Conservation (phyloP, 2,888 invertebrate species). For the Hartigia nigra region DNA sequence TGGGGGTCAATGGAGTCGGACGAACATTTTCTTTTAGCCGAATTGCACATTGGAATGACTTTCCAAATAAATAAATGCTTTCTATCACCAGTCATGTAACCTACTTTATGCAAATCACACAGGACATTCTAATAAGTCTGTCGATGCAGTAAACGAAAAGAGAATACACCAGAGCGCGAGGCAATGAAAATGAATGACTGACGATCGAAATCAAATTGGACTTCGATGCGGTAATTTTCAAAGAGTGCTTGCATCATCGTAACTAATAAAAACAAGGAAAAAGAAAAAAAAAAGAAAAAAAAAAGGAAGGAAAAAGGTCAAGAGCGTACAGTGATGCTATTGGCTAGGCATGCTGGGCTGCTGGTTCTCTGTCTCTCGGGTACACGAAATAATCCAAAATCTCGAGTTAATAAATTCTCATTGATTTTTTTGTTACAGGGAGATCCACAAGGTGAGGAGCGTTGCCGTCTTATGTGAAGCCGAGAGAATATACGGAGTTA, state of each 20-base stretch:
- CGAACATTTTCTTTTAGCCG: too few species aligned
- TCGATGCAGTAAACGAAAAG: background rate
- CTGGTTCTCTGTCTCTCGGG: background rate
- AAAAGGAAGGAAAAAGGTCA: background rate
- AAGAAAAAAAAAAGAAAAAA: background rate
- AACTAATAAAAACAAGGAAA: constrained; percentile 14
- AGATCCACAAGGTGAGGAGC: constrained; percentile 68
- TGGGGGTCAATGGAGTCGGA: background rate
- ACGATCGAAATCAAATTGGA: background rate
- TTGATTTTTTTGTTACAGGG: constrained; percentile 59
- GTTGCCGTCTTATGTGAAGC: constrained; percentile 71
- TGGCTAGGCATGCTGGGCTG: constrained; percentile 19
- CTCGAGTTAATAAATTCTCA: constrained; percentile 9
- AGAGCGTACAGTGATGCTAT: background rate
- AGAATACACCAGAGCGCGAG: background rate
- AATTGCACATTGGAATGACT: background rate
- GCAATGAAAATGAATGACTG: background rate
- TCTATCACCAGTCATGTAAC: constrained; percentile 3
- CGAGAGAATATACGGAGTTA: background rate
- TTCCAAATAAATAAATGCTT: background rate
- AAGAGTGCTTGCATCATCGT: constrained; percentile 16
- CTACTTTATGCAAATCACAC: constrained; percentile 4
- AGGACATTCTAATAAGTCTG: background rate
- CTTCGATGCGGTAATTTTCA: background rate
- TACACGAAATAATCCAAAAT: background rate